phyloP scores from a whole-genome alignment of 2,113 vertebrate species.

The Tauraco erythrolophus region DNA sequence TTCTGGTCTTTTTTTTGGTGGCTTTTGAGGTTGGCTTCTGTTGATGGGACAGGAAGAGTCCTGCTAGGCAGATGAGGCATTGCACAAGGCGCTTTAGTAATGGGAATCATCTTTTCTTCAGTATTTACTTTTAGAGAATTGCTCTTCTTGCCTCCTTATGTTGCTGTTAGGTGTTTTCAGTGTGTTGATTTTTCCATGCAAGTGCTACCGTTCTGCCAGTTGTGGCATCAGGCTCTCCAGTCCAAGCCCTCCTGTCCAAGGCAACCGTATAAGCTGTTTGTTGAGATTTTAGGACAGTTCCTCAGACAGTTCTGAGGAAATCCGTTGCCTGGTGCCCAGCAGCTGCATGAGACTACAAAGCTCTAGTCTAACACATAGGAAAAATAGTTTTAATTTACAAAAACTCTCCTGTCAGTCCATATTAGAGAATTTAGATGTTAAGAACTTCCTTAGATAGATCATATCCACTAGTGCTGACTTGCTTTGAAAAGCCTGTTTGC shows the following conservation, averaged over 20 bases:
- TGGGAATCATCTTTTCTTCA: background rate
- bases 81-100: background rate
- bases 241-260: background rate
- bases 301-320: background rate
- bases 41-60: background rate
- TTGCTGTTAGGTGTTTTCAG: background rate
- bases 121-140: background rate
- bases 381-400: constrained; percentile 1
- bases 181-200: background rate
- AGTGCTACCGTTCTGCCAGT: background rate
- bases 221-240: accelerated
- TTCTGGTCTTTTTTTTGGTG: background rate
- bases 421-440: background rate
- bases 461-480: background rate
- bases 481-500: background rate
- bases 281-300: background rate
- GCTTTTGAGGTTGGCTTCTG: background rate
- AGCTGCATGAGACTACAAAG: background rate
- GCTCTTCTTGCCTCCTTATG: background rate
- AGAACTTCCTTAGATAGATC: background rate
- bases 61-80: background rate
- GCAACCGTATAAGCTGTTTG: background rate
- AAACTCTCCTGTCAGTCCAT: background rate
- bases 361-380: background rate
- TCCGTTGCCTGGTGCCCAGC: background rate